Percentiles rank a stretch among this genome's conserved stretches.
phyloP scores from a whole-genome alignment of 1,140 invertebrate genomes.

The Pararge aegeria region DNA sequence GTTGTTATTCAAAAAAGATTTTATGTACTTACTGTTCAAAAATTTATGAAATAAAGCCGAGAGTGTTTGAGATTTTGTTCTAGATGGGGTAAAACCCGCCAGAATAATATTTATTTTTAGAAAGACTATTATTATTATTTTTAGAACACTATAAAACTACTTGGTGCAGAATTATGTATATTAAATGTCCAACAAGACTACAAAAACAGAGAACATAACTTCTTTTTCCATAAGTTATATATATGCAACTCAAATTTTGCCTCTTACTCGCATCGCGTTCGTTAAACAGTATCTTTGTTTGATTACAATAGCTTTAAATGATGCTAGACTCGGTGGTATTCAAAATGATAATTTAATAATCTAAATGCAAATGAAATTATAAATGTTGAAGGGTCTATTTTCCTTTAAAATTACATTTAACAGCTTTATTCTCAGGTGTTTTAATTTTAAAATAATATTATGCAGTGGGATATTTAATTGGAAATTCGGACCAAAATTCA shows the following conservation, averaged over 20 bases:
- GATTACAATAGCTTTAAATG: conserved; percentile 35
- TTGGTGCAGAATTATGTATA: too few relatives aligned
- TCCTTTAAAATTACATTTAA: conserved; percentile 3
- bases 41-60: too few relatives aligned
- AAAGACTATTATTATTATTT: too few relatives aligned
- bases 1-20: conserved; percentile 7
- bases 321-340: conserved; percentile 31
- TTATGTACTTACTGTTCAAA: too few relatives aligned
- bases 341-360: conserved; percentile 50
- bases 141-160: too few relatives aligned
- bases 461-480: neutral
- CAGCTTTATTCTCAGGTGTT: neutral
- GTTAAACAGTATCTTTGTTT: conserved; percentile 33
- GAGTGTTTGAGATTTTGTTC: too few relatives aligned
- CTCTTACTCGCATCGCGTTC: conserved; percentile 14
- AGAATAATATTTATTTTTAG: too few relatives aligned
- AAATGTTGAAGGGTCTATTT: conserved; percentile 27
- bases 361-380: conserved; percentile 45
- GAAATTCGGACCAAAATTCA: neutral
- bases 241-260: conserved; percentile 7
- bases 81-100: too few relatives aligned
- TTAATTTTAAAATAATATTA: neutral
- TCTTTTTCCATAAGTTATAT: too few relatives aligned
- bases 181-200: too few relatives aligned
- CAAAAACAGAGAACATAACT: too few relatives aligned